Base-by-base conservation (phyloP, 1,140 invertebrate genomes). In the Drosophila trapezifrons region DNA sequence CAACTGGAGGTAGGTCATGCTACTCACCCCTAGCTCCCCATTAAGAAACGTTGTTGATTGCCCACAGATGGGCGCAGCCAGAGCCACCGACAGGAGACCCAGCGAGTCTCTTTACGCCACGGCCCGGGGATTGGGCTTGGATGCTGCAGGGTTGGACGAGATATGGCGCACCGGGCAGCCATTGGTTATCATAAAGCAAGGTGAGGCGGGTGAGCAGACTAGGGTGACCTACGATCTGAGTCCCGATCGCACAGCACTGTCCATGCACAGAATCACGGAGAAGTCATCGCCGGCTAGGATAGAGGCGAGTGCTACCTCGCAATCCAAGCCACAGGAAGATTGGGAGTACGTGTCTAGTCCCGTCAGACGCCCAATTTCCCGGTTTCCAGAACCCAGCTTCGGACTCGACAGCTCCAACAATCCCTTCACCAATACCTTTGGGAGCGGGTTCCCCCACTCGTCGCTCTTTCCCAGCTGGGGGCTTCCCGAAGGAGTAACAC, bases 1-100 rank as follows among this genome's bases (percentile, higher is more conserved):
- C 37, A 35, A 12, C 17, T 79, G 40, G 49, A 75, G 80, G 80
- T 82, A 83, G 80, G 80, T 79, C 64, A 70, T 56, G 35, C 60
- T 47, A 29, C 4, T 27, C 10, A 8, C 38, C 29, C 4, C 15
- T 2, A 2, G 5, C 4, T 12, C 4, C n/a, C n/a, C 15, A 22
- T 4, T n/a, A 1, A 43, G 10, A 70, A 42, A 58, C 46, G 37
- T 42, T 10, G 54, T 52, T 35, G 10, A 2, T 42, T 29, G 1
- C 8, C 20, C n/a, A n/a, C 20, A 83, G 70, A 40, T 51, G 15
- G 37, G 42, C 29, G 18, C 38, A 29, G 49, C 45, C 4, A 45
- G 29, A 32, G 37, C 43, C 12, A 38, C 15, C 17, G 40, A 3
- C 5, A 37, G n/a, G 1, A 15, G 18, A 18, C 76, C 78, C 15